Percentiles rank a stretch among this genome's conserved stretches.
Conservation (phyloP, 2,113 vertebrate species). For the Nerophis lumbriciformis region DNA sequence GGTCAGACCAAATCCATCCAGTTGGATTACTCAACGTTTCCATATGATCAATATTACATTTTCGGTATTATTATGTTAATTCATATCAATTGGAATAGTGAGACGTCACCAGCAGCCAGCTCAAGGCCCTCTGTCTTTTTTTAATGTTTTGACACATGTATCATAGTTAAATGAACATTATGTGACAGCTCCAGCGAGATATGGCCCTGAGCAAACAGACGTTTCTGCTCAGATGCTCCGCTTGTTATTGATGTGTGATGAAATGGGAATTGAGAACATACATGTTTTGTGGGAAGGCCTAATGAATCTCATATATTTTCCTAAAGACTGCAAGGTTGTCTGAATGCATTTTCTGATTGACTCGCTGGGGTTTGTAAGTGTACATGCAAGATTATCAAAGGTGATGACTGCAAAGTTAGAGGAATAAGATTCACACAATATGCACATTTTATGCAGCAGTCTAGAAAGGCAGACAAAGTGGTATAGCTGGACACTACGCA, state of each 20-base stretch:
- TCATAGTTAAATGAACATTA: slow-evolving; percentile 23
- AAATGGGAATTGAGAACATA: slow-evolving; percentile 32
- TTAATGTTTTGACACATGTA: slow-evolving; percentile 14
- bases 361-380: slow-evolving; percentile 18
- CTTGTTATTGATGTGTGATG: slow-evolving; percentile 38
- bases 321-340: slow-evolving; percentile 15
- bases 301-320: slow-evolving; percentile 29
- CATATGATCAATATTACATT: too few relatives aligned
- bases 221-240: slow-evolving; percentile 20
- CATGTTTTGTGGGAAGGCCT: slow-evolving; percentile 11
- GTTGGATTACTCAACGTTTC: too few relatives aligned
- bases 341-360: slow-evolving; percentile 22
- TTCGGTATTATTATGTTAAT: slow-evolving; percentile 17
- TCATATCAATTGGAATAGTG: slow-evolving; percentile 24
- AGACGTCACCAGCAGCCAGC: slow-evolving; percentile 29
- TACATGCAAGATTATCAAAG: background rate
- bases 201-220: slow-evolving; percentile 20
- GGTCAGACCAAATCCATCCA: background rate
- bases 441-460: too few relatives aligned
- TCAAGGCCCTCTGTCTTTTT: slow-evolving; percentile 15
- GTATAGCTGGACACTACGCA: too few relatives aligned
- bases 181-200: slow-evolving; percentile 24
- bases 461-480: too few relatives aligned
- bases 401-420: slow-evolving; percentile 12
- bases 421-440: background rate